A percentile compares a stretch with the other conserved stretches of the same genome.
phyloP scores from a whole-genome alignment of 2,888 invertebrate genomes.

The Branchipolynoe longqiensis region DNA sequence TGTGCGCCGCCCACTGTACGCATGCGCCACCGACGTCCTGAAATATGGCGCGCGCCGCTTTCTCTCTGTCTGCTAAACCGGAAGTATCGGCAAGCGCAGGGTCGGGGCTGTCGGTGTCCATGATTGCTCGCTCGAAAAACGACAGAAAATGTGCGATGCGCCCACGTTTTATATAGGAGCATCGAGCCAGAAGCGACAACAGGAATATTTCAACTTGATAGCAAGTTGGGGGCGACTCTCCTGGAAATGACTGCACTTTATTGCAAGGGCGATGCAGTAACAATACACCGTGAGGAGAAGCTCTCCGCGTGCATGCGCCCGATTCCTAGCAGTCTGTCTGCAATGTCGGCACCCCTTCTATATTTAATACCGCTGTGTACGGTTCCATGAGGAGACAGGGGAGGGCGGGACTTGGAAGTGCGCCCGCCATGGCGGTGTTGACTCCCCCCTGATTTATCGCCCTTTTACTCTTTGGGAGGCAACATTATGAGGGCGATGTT shows the following conservation, averaged over 20 bases:
- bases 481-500: neutral
- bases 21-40: conserved; percentile 40
- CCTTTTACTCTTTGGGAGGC: neutral
- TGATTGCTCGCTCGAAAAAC: conserved; percentile 23
- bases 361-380: too few species aligned
- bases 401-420: too few species aligned
- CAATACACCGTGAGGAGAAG: too few species aligned
- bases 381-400: too few species aligned
- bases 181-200: neutral
- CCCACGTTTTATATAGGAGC: neutral
- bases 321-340: too few species aligned
- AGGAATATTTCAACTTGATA: conserved; percentile 38
- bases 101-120: conserved; percentile 7
- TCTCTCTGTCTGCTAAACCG: neutral
- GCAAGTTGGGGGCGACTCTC: neutral
- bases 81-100: conserved; percentile 8
- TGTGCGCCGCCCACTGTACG: neutral
- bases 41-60: conserved; percentile 45
- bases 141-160: neutral
- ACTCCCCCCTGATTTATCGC: too few species aligned
- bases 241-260: conserved; percentile 33
- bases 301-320: too few species aligned
- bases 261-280: neutral
- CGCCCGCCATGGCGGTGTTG: too few species aligned
- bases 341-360: too few species aligned